Evolutionary conservation across 1,140 invertebrate species (phyloP).

Genomic region (Neodiprion virginianus): DNA sequence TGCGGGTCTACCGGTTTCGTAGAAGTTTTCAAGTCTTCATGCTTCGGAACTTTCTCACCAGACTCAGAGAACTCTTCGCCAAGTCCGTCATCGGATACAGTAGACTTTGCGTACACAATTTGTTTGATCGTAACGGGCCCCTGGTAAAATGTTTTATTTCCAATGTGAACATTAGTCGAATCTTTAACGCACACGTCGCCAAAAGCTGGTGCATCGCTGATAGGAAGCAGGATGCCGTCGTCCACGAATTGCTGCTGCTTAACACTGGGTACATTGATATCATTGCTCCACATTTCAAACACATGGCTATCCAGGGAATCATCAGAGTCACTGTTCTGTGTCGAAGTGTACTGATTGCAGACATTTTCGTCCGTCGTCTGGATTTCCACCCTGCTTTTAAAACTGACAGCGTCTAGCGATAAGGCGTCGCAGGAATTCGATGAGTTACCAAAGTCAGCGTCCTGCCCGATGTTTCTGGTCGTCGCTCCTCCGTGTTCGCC

Average conservation of each 20-base stretch:
- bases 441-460: background rate
- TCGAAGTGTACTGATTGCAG: too few relatives aligned
- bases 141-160: constrained; percentile 70
- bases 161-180: constrained; percentile 69
- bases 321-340: too few relatives aligned
- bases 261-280: too few relatives aligned
- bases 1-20: constrained; percentile 21
- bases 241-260: background rate
- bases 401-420: too few relatives aligned
- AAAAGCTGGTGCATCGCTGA: constrained; percentile 49
- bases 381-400: too few relatives aligned
- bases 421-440: background rate
- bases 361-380: too few relatives aligned
- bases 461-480: constrained; percentile 36
- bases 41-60: background rate
- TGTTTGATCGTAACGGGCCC: constrained; percentile 73
- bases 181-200: constrained; percentile 66
- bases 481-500: constrained; percentile 16
- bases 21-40: constrained; percentile 17
- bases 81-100: background rate
- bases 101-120: constrained; percentile 59
- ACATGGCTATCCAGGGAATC: too few relatives aligned
- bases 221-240: constrained; percentile 35
- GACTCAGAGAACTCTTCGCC: background rate
- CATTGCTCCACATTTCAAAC: too few relatives aligned